phyloP scores from a whole-genome alignment of 2,113 vertebrate species.

The Menidia beryllina region DNA sequence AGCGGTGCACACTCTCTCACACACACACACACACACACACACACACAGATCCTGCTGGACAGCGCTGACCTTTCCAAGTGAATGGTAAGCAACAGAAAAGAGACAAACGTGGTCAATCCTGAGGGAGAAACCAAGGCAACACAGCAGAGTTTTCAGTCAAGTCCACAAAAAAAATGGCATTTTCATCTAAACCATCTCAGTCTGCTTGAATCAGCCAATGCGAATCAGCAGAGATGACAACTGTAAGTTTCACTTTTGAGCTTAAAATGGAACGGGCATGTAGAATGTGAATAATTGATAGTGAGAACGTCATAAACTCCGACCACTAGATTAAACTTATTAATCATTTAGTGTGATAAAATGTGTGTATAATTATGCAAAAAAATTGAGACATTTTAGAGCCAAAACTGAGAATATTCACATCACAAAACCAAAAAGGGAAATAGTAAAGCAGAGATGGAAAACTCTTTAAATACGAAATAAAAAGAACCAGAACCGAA shows the following conservation, averaged over 20 bases:
- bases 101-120: slow-evolving; percentile 30
- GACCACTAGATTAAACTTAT: background rate
- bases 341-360: background rate
- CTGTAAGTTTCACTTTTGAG: background rate
- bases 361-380: background rate
- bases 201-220: background rate
- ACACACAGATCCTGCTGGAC: slow-evolving; percentile 40
- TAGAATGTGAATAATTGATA: slow-evolving; percentile 4
- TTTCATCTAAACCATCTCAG: background rate
- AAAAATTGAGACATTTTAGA: background rate
- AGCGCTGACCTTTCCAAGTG: slow-evolving; percentile 45
- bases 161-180: background rate
- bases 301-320: background rate
- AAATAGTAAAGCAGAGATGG: no score
- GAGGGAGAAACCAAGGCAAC: background rate
- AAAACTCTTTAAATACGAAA: no score
- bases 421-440: background rate
- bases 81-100: slow-evolving; percentile 12
- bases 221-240: slow-evolving; percentile 1
- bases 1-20: background rate
- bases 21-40: background rate
- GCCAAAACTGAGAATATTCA: background rate
- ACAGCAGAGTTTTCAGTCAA: background rate
- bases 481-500: no score
- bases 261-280: slow-evolving; percentile 5